Conservation (phyloP, 2,113 vertebrate genomes). For the Onychorhynchus coronatus region DNA sequence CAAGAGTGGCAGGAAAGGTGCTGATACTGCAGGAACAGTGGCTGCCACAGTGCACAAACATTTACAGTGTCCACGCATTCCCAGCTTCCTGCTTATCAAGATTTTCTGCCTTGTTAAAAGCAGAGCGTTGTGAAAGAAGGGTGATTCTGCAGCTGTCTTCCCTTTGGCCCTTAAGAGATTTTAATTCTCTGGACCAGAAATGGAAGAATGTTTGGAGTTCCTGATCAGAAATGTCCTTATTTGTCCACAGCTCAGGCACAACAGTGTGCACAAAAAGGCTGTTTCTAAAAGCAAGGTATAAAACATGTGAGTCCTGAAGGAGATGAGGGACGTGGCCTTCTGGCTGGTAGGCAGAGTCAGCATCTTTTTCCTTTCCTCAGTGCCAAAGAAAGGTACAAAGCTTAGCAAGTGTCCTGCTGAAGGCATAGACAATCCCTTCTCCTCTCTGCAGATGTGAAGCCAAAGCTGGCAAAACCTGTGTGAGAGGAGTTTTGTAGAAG, state of each 20-base stretch:
- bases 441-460: not conserved
- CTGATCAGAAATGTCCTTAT: not conserved
- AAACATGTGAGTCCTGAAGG: not conserved
- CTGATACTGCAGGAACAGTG: not conserved
- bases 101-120: not conserved
- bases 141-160: not conserved
- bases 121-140: not conserved
- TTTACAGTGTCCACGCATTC: rapidly evolving
- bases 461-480: not conserved
- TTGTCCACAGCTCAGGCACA: not conserved
- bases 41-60: not conserved
- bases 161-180: not conserved
- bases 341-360: not conserved
- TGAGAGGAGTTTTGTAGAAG: not conserved
- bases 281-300: not conserved
- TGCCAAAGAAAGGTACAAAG: not conserved
- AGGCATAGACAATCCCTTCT: not conserved
- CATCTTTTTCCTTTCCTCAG: not conserved
- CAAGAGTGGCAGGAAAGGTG: not conserved
- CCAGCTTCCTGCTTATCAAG: not conserved
- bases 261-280: not conserved
- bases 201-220: not conserved
- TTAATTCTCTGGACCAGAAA: not conserved
- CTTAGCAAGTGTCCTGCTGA: not conserved
- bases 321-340: not conserved